These are phyloP conservation scores for Cataglyphis cursor DNA, from an alignment of 2,888 invertebrate genomes.

Conservation along the genomic window DNA sequence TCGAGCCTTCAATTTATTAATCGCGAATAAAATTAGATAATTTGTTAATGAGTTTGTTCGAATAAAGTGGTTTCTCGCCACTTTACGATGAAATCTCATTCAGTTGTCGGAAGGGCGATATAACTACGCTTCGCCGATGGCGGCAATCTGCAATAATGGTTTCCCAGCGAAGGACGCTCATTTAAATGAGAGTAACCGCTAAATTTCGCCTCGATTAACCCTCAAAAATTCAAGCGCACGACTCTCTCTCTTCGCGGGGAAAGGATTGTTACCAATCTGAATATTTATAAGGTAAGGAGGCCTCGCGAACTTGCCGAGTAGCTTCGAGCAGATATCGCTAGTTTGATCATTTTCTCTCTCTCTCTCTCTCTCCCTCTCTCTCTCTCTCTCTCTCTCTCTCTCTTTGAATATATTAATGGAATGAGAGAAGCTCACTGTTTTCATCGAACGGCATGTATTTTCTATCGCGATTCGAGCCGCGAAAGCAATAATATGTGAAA, in stretches of 20 bases:
- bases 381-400: too few species aligned
- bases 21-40: not conserved
- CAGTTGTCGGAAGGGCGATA: constrained; percentile 19
- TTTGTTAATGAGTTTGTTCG: constrained; percentile 21
- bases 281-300: constrained; percentile 79
- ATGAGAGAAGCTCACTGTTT: constrained; percentile 47
- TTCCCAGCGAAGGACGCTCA: constrained; percentile 45
- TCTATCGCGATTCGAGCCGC: not conserved
- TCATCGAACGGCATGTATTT: constrained; percentile 29
- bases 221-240: constrained; percentile 78
- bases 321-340: constrained; percentile 70
- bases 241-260: constrained; percentile 62
- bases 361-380: not conserved
- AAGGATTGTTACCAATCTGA: constrained; percentile 74
- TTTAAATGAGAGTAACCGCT: constrained; percentile 69
- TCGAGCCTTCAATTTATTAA: not conserved
- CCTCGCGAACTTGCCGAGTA: constrained; percentile 73
- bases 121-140: constrained; percentile 43
- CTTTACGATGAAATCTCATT: constrained; percentile 18
- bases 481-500: constrained; percentile 8
- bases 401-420: constrained; percentile 72
- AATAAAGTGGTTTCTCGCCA: constrained; percentile 11
- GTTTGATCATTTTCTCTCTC: constrained; percentile 48
- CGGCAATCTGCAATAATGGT: constrained; percentile 28
- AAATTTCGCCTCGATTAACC: constrained; percentile 73